Base-by-base conservation (phyloP, 2,888 invertebrate species). In the Agonopterix subpropinquella region DNA sequence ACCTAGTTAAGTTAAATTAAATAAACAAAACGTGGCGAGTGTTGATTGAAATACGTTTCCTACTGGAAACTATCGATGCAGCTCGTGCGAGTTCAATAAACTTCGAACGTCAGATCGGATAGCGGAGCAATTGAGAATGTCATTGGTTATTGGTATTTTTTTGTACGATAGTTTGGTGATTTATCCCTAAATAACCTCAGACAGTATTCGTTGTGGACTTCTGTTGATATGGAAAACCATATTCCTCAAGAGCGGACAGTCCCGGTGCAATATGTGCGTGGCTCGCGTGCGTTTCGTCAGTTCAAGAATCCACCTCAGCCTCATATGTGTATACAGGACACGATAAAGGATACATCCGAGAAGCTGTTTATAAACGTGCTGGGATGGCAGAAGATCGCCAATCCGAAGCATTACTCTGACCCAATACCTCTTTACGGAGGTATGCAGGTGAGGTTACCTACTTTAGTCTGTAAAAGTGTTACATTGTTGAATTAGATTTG, bases 241-340 rank as follows among this genome's bases (percentile, higher is more conserved):
- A 82, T 68, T 66, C 62, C 73, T 55, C 81, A 70, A 48, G 88
- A 88, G 53, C 77, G 80, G 61, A 74, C 85, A 64, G 64, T 80
- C 47, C 91, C 91, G 42, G 80, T 90, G 47, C 90, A 90, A 64
- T 89, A 90, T 77, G 89, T 89, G 54, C 85, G 91, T 41, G 89
- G 89, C 50, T 91, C 91, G 35, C 78, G 91, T 65, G 91, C 91
- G 53, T 91, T 91, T 71, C 89, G 92, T 48, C 90, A 92, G 64
- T 93, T 93, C 59, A 93, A 92, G 73, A 93, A 93, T 75, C 93
- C 93, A 45, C 93, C 93, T 1, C 93, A 93, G 58, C 93, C 93
- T 9, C 93, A 93, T 76, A 93, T 93, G 93, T 93, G 94, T 73
- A 91, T 93, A 63, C 90, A 90, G 61, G 91, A 91, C 55, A 89